Evolutionary conservation across 37 sponge, comb jelly and placozoan genomes (phyloP), one percentile per base, ranked within the genome.

Genomic region (Agelas oroides): DNA sequence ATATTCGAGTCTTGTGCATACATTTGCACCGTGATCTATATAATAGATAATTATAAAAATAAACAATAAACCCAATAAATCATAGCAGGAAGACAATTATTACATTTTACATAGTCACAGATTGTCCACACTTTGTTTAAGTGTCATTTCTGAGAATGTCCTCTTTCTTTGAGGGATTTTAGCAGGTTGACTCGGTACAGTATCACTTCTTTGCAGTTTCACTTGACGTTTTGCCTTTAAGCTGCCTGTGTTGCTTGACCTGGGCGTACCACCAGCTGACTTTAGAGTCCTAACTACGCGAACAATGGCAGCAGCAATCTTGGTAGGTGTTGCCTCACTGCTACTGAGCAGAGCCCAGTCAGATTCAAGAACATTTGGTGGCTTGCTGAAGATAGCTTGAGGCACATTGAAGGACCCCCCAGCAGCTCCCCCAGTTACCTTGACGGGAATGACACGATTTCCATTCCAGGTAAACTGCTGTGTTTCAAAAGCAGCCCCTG

Each of bases 401-500:
- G 96, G 96, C 1, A 87, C 79, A 19, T 79, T 73, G 53, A 96
- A 96, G 13, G 33, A 25, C 23, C 96, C 96, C 13, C 85, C 82
- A 19, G 96, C 96, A 17, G 96, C 96, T 53, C 96, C 96, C 20
- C 96, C 94, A 14, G 96, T 96, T 27, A 83, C 85, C 13, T 61
- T 75, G 3, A 96, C 62, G 5, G 96, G 96, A 25, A 96, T 74
- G 33, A 96, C 91, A 11, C 35, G 13, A 20, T 85, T 76, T 23
- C 86, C 94, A 76, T 92, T 96, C 96, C 96, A 96, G 28, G 70
- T 38, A 59, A 93, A 93, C 79, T 93, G 92, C 53, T 96, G 91
- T 30, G 86, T 94, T 60, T 96, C 96, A 73, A 93, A 92, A 25
- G 96, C 93, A 28, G 96, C 96, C 14, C 91, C 91, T 20, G 94